Conservation (phyloP, 2,888 invertebrate genomes). For the Caenorhabditis japonica region DNA sequence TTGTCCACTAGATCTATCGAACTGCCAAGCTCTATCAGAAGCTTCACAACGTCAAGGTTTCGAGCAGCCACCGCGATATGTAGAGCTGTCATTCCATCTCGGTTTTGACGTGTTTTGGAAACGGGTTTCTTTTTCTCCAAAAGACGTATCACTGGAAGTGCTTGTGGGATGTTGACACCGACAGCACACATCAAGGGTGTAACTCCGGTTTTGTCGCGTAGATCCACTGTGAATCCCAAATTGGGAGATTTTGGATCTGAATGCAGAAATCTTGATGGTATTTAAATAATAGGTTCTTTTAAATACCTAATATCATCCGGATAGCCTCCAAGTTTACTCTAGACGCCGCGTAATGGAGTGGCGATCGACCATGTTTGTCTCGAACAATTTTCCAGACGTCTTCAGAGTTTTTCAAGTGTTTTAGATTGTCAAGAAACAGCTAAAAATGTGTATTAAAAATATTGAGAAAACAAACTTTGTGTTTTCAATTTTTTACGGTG, state of each 20-base stretch:
- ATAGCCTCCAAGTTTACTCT: constrained; percentile 54
- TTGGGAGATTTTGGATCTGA: constrained; percentile 19
- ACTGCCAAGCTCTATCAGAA: constrained; percentile 57
- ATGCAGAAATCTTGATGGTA: too few relatives aligned
- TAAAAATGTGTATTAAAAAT: constrained; percentile 15
- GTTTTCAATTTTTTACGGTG: neutral
- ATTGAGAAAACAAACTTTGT: neutral
- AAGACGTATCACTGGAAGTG: constrained; percentile 62
- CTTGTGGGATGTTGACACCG: constrained; percentile 61
- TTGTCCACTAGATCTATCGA: constrained; percentile 62
- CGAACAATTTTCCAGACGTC: constrained; percentile 43
- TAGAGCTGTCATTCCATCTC: constrained; percentile 65
- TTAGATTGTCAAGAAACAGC: constrained; percentile 54
- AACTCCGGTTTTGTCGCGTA: constrained; percentile 64
- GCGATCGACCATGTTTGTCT: constrained; percentile 65
- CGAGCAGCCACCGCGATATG: constrained; percentile 74
- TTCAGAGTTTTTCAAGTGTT: constrained; percentile 11
- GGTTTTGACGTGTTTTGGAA: constrained; percentile 41
- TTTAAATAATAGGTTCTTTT: too few relatives aligned
- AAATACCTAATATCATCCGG: constrained; percentile 43
- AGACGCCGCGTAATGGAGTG: constrained; percentile 72
- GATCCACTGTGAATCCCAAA: constrained; percentile 67
- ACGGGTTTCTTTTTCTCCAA: constrained; percentile 56
- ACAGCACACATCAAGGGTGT: constrained; percentile 75
- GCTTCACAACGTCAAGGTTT: constrained; percentile 63